Base-by-base conservation (phyloP, 2,113 vertebrate genomes). In the Osmerus mordax region DNA sequence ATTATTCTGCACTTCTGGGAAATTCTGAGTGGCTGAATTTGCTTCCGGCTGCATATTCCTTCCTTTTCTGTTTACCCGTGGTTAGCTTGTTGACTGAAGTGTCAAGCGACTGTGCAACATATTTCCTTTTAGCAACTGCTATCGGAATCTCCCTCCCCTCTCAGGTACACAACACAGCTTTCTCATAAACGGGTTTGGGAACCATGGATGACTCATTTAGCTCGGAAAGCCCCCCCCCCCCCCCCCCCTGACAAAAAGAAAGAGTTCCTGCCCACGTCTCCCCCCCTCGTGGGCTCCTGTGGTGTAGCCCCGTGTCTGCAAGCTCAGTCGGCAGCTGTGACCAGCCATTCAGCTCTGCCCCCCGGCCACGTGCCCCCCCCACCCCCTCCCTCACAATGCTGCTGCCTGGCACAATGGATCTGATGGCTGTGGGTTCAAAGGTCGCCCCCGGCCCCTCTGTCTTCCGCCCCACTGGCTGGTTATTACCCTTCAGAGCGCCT, bases 321-420 rank as follows among this genome's bases (percentile, higher is more conserved):
- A 85, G 86, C 88, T 86, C 88, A 87, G 82, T 70, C 80, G 81
- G 89, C 90, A 91, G 89, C 89, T 91, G 89, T 89, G 85, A 76
- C 5, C 16, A 62, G 78, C 85, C 83, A 87, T 93, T 90, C 86
- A 87, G 80, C 71, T 66, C 67, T 77, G 86, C 83, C 84, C 86
- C 86, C 86, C 84, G 83, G 86, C 85, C 90, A 89, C 89, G 87
- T 90, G 91, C 88, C 88, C 73, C 68, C 64, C 16, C 55, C 55
- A 0, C 55, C 55, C 61, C 15, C 41, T 11, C 41, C 73, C 64
- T 78, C 78, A 91, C 91, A 91, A 91, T 87, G 78, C 83, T 83
- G 83, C 83, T 70, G 83, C 70, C 86, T 83, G 67, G 67, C 82
- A 90, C 87, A 92, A 91, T 90, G 76, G 87, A 75, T 72, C 75